Percentiles rank a stretch among this genome's conserved stretches.
Evolutionary conservation across 2,888 invertebrate genomes (phyloP).

Genomic region (Podotricha telesiphe): DNA sequence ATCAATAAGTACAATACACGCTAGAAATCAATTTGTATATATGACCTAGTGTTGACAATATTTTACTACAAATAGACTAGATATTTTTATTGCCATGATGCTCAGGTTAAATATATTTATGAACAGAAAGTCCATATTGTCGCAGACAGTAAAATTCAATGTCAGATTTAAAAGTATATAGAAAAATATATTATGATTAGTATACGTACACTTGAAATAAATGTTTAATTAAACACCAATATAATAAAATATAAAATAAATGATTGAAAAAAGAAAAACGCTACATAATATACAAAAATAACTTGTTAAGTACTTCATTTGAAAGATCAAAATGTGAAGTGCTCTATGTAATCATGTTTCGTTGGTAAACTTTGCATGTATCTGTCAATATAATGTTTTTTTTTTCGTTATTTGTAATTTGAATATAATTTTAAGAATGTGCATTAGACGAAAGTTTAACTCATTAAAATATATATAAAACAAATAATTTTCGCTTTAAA

Average conservation of each 20-base stretch:
- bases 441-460: neutral
- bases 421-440: neutral
- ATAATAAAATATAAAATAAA: neutral
- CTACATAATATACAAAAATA: neutral
- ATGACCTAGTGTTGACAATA: conserved; percentile 51
- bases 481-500: neutral
- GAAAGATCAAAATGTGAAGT: neutral
- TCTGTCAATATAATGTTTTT: neutral
- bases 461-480: neutral
- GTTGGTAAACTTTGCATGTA: neutral
- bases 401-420: neutral
- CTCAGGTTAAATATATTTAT: conserved; percentile 11
- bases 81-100: conserved; percentile 16
- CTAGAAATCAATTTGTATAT: conserved; percentile 28
- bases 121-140: conserved; percentile 22
- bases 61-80: conserved; percentile 44
- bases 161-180: conserved; percentile 3
- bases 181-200: neutral
- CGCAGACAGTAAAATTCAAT: neutral
- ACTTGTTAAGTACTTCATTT: neutral
- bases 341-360: neutral
- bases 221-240: conserved; percentile 2
- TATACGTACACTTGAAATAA: neutral
- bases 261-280: neutral
- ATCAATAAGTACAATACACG: conserved; percentile 24